Evolutionary conservation across 2,113 vertebrate species (phyloP).

Genomic region (Tenrec ecaudatus): DNA sequence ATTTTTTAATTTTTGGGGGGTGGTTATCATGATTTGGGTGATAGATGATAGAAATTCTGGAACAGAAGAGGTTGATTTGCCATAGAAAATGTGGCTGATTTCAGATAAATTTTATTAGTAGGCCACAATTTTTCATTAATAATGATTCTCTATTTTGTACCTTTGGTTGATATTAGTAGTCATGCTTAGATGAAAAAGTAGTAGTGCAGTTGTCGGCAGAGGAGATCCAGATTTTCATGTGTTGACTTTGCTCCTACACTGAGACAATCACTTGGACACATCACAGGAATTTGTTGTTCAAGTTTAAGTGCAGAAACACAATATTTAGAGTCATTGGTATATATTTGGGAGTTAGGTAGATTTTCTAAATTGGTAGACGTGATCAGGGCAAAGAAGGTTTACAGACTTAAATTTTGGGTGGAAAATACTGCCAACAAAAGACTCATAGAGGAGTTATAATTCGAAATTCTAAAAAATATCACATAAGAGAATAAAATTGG

Average conservation of each 20-base stretch:
- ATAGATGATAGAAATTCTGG: neutral
- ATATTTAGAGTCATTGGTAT: neutral
- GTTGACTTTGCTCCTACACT: neutral
- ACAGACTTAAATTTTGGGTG: neutral
- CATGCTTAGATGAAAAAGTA: neutral
- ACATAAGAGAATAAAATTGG: neutral
- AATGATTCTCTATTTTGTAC: neutral
- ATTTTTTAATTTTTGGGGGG: neutral
- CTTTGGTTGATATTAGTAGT: neutral
- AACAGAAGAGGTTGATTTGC: neutral
- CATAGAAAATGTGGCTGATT: neutral
- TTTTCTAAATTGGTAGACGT: neutral
- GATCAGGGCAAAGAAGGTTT: neutral
- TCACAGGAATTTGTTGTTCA: neutral
- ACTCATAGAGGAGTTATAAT: neutral
- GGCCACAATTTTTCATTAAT: neutral
- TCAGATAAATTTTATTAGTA: neutral
- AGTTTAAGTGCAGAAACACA: too few species aligned
- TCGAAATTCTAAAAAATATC: neutral
- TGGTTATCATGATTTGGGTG: neutral
- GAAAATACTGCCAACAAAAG: neutral
- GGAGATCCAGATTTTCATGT: neutral
- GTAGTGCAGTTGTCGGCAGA: neutral
- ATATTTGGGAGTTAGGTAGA: neutral
- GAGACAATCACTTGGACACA: neutral